These are phyloP conservation scores for Chironomus tepperi DNA, from an alignment of 1,140 invertebrate species.

Conservation along the genomic window DNA sequence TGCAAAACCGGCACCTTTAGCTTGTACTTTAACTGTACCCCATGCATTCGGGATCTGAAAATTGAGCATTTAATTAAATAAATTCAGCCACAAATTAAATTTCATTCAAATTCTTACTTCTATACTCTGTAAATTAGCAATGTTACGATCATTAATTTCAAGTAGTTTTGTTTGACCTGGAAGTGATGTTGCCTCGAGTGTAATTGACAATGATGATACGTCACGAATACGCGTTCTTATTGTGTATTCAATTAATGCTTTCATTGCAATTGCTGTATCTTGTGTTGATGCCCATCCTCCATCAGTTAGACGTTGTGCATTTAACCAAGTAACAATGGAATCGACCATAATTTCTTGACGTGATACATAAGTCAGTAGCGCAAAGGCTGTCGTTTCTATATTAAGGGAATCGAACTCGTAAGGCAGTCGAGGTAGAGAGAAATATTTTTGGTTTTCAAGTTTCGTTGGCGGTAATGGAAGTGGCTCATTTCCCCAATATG, in stretches of 20 bases:
- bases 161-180: slow-evolving; percentile 54
- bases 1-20: slow-evolving; percentile 82
- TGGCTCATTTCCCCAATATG: slow-evolving; percentile 73
- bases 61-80: not conserved
- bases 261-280: slow-evolving; percentile 81
- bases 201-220: slow-evolving; percentile 73
- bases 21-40: slow-evolving; percentile 84
- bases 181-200: slow-evolving; percentile 77
- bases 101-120: slow-evolving; percentile 45
- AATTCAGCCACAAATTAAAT: slow-evolving; percentile 24
- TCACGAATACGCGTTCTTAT: slow-evolving; percentile 73
- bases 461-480: slow-evolving; percentile 72
- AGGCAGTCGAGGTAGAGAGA: slow-evolving; percentile 74
- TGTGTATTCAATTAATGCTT: slow-evolving; percentile 85
- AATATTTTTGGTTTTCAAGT: slow-evolving; percentile 83
- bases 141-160: slow-evolving; percentile 62
- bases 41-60: slow-evolving; percentile 78
- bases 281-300: slow-evolving; percentile 93
- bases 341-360: slow-evolving; percentile 71
- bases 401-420: slow-evolving; percentile 85
- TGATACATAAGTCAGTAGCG: slow-evolving; percentile 77
- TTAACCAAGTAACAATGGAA: slow-evolving; percentile 87
- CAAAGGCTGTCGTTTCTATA: slow-evolving; percentile 88
- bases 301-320: slow-evolving; percentile 81
- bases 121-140: slow-evolving; percentile 64